Base-by-base conservation (phyloP, 2,888 invertebrate genomes). In the Diogma glabrata region DNA sequence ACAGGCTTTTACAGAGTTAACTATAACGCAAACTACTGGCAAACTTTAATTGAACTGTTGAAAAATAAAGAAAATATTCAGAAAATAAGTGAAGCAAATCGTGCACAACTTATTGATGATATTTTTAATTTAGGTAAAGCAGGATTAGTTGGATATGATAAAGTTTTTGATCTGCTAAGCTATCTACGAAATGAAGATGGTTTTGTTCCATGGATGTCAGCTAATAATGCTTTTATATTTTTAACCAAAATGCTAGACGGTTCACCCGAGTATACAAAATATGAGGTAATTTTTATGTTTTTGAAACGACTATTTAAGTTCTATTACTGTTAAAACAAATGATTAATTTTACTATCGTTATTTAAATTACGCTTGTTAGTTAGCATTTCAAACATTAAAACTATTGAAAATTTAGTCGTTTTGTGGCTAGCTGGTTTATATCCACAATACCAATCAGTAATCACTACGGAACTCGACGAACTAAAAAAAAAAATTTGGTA, bases 21-120 rank as follows among this genome's bases (percentile, higher is more conserved):
- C 62, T 84, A 84, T 56, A 81, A 84, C 36, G 55, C 58, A 0
- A 62, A 63, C 1, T 81, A 82, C 62, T 84, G 82, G 83, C 60
- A 66, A 1, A 68, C 74, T 1, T 62, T 85, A 4, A 66, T 70
- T 0, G 57, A 59, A 0, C 75, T 71, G 6, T 62, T 84, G 43
- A 60, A 62, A 10, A n/a, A 40, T n/a, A 14, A 47, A n/a, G 17
- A 12, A 17, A 67, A 73, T 52, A 70, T 72, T 47, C 26, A 45
- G 1, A 60, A 58, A 1, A 82, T 87, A 50, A 74, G 78, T 52
- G 63, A 75, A 0, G 60, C 80, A 4, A 85, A 84, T 64, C 72
- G 87, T 51, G 86, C 83, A 0, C 84, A 87, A 55, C 59, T 80
- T n/a, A 65, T 88, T 0, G 83, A 85, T 57, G 88, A 90, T 61